Percentiles rank a stretch among this genome's conserved stretches.
Conservation (phyloP, 2,888 invertebrate genomes). For the Dusona sp. region DNA sequence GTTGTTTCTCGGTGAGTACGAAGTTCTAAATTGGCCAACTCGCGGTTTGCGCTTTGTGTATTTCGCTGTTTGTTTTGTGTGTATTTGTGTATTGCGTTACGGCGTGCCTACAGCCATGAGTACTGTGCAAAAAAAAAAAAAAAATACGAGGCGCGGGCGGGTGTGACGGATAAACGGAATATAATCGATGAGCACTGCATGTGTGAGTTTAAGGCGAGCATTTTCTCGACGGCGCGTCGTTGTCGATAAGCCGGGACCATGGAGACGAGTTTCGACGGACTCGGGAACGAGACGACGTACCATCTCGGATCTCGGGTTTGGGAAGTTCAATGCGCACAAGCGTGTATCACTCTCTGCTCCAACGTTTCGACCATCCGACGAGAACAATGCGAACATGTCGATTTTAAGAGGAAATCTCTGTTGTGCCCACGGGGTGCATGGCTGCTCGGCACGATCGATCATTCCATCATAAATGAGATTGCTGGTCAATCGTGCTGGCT, state of each 20-base stretch:
- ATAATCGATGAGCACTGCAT: slow-evolving; percentile 6
- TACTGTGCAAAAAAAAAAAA: background rate
- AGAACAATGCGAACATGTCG: background rate
- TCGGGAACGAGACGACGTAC: slow-evolving; percentile 60
- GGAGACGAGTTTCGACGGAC: slow-evolving; percentile 37
- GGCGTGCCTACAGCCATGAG: background rate
- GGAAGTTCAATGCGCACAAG: slow-evolving; percentile 84
- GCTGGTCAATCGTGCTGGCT: background rate
- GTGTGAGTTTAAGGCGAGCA: background rate
- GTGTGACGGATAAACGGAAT: background rate
- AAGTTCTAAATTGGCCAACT: slow-evolving; percentile 39
- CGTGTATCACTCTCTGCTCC: slow-evolving; percentile 70
- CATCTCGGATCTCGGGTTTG: slow-evolving; percentile 70
- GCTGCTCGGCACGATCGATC: background rate
- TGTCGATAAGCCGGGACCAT: background rate
- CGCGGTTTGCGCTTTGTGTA: slow-evolving; percentile 12
- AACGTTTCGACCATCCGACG: background rate
- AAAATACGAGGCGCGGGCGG: background rate
- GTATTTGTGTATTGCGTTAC: slow-evolving; percentile 1
- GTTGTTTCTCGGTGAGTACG: slow-evolving; percentile 68
- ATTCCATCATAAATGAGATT: background rate
- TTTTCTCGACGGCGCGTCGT: background rate
- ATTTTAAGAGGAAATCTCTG: background rate
- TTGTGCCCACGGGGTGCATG: background rate
- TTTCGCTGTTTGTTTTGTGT: background rate